These are phyloP conservation scores for Ptychodera flava DNA, from an alignment of 35 echinoderm and acorn worm species.

Conservation along the genomic window DNA sequence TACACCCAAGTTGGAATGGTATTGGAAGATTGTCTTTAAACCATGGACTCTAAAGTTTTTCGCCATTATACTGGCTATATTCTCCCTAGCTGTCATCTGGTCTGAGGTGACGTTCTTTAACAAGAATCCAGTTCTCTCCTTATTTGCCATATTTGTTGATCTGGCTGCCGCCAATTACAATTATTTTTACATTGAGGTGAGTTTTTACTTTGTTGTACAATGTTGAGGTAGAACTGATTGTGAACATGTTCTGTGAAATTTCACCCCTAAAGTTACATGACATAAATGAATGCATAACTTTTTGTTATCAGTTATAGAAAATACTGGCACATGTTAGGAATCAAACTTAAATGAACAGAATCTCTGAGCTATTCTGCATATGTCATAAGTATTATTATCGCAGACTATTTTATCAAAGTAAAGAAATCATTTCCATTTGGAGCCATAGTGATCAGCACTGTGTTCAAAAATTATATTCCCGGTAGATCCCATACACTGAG, in stretches of 20 bases:
- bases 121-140: constrained; percentile 56
- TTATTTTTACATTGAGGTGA: constrained; percentile 92
- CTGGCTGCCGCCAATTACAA: constrained; percentile 74
- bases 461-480: too few relatives aligned
- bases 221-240: not conserved
- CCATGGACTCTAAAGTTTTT: constrained; percentile 57
- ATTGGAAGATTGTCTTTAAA: constrained; percentile 75
- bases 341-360: too few relatives aligned
- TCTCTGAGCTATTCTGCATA: too few relatives aligned
- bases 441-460: too few relatives aligned
- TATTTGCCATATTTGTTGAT: constrained; percentile 83
- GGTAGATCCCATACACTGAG: too few relatives aligned
- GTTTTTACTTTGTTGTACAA: not conserved
- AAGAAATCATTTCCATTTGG: too few relatives aligned
- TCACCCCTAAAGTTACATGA: too few relatives aligned
- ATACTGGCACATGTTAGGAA: too few relatives aligned
- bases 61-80: constrained; percentile 51
- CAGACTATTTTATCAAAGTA: too few relatives aligned
- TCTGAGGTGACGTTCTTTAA: constrained; percentile 98
- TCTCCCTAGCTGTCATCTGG: constrained; percentile 93
- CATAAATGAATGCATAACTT: too few relatives aligned
- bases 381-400: too few relatives aligned
- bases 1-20: constrained; percentile 87
- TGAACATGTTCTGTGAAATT: not conserved
- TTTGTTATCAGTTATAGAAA: too few relatives aligned